Evolutionary conservation across 2,888 invertebrate species (phyloP).

Genomic region (Argyresthia goedartella): DNA sequence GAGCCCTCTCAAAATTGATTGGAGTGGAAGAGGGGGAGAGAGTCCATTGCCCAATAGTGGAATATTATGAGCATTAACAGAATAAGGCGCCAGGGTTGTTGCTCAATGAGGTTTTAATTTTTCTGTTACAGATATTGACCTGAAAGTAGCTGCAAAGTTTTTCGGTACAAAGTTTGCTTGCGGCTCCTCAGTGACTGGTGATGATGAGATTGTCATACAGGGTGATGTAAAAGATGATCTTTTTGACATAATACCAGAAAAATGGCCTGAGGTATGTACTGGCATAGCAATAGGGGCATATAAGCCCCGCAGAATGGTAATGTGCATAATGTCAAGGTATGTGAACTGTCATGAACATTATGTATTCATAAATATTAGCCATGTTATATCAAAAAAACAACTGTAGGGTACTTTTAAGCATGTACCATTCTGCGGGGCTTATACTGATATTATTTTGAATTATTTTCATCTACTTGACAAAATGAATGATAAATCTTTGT

Average conservation of each 20-base stretch:
- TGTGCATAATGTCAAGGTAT: neutral
- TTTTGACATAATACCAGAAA: constrained; percentile 97
- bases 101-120: constrained; percentile 2
- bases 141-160: constrained; percentile 97
- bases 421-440: no score
- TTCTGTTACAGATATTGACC: constrained; percentile 85
- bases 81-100: neutral
- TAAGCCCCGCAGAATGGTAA: no score
- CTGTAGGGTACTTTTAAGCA: no score
- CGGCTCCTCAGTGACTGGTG: constrained; percentile 98
- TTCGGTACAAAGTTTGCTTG: constrained; percentile 98
- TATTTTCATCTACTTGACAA: no score
- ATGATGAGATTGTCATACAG: constrained; percentile 99
- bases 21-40: no score
- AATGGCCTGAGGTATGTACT: constrained; percentile 90
- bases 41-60: no score
- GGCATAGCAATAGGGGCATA: neutral
- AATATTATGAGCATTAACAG: neutral
- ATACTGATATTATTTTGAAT: no score
- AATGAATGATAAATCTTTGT: constrained; percentile 14
- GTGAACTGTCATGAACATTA: neutral
- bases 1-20: no score
- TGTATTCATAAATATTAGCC: neutral
- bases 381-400: no score
- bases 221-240: constrained; percentile 99